A percentile compares a stretch with the other conserved stretches of the same genome.
Conservation (phyloP, 1,140 invertebrate genomes). For the Pogonognathellus flavescens region DNA sequence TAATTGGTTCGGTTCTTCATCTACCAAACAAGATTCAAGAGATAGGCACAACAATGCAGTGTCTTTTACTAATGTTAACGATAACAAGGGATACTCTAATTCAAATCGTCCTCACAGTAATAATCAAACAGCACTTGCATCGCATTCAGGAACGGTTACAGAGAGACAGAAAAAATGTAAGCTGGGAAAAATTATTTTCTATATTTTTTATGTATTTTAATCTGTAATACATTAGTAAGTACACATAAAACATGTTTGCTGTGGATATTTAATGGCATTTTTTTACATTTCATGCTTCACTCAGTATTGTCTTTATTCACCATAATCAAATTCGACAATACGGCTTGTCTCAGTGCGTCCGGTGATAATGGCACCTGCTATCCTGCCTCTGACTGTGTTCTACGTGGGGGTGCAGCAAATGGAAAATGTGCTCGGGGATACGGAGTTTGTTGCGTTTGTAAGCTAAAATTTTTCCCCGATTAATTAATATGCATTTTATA, state of each 20-base stretch:
- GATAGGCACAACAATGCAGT: background rate
- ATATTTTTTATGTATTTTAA: too few relatives aligned
- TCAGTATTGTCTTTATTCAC: constrained; percentile 82
- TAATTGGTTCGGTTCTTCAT: constrained; percentile 52
- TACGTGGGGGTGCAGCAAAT: constrained; percentile 76
- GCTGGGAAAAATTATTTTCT: too few relatives aligned
- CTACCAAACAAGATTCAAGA: background rate
- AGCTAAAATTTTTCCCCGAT: constrained; percentile 67
- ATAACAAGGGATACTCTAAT: too few relatives aligned
- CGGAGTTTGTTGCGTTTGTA: constrained; percentile 82
- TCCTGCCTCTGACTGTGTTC: constrained; percentile 77
- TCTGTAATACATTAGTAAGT: too few relatives aligned
- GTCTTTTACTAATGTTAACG: too few relatives aligned
- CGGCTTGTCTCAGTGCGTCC: constrained; percentile 77
- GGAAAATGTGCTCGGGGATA: constrained; percentile 84
- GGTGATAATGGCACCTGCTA: constrained; percentile 85
- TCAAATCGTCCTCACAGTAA: too few relatives aligned
- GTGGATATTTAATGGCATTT: too few relatives aligned
- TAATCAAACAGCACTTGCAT: too few relatives aligned
- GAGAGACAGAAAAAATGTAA: too few relatives aligned
- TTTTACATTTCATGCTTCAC: constrained; percentile 51
- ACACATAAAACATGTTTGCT: too few relatives aligned
- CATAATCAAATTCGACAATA: constrained; percentile 80
- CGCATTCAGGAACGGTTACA: too few relatives aligned
- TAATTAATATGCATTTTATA: too few relatives aligned